Conservation (phyloP, 2,797 vertebrate genomes). For the Bovichtus variegatus region DNA sequence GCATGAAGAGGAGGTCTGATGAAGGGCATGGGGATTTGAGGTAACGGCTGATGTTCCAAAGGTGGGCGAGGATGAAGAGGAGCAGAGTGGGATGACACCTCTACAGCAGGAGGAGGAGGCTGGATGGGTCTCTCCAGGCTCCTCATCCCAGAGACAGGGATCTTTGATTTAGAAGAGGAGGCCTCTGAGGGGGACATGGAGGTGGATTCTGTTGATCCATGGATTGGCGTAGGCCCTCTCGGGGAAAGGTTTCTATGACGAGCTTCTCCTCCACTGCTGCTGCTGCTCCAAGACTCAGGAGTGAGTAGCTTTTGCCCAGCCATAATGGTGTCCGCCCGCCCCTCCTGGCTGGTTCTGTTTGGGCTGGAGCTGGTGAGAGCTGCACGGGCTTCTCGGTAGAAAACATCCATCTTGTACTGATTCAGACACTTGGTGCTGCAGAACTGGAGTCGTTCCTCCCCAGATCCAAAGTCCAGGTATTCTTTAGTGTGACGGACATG, state of each 20-base stretch:
- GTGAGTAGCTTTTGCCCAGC: constrained; percentile 93
- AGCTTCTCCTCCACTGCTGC: constrained; percentile 60
- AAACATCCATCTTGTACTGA: constrained; percentile 99
- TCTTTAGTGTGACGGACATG: constrained; percentile 99
- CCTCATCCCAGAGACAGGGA: constrained; percentile 88
- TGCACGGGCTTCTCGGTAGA: constrained; percentile 98
- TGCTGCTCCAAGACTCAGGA: constrained; percentile 97
- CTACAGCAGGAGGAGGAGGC: constrained; percentile 78
- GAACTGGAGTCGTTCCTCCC: constrained; percentile 97
- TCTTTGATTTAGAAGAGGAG: constrained; percentile 88
- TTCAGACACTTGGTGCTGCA: constrained; percentile 99
- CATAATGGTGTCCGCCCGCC: constrained; percentile 86
- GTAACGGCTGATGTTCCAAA: constrained; percentile 93
- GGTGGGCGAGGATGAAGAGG: constrained; percentile 86
- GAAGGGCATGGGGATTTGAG: constrained; percentile 93
- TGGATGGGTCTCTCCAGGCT: constrained; percentile 89
- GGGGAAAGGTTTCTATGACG: constrained; percentile 90
- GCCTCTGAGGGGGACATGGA: constrained; percentile 90
- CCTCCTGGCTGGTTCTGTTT: constrained; percentile 90
- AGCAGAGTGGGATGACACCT: constrained; percentile 78
- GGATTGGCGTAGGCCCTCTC: constrained; percentile 87
- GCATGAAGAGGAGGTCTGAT: constrained; percentile 93
- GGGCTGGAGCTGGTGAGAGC: constrained; percentile 94
- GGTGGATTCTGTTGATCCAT: constrained; percentile 81
- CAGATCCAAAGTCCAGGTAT: constrained; percentile 98